Percentiles rank a stretch among this genome's conserved stretches.
These are phyloP conservation scores for Alca torda DNA, from an alignment of 2,797 vertebrate species.

Conservation along the genomic window DNA sequence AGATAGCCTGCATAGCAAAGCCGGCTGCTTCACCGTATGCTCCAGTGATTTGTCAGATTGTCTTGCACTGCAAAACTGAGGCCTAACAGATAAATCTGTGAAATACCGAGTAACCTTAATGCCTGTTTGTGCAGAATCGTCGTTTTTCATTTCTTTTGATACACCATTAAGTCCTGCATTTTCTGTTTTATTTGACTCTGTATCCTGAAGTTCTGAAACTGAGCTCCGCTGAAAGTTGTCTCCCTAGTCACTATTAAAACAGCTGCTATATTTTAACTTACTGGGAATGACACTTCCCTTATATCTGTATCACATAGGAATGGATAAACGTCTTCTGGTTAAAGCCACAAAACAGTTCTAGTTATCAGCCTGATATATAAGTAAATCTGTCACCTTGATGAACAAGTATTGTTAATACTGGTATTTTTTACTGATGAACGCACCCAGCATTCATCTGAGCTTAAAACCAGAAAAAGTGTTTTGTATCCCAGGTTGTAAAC, in stretches of 20 bases:
- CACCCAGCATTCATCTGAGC: neutral
- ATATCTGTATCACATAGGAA: fast-evolving
- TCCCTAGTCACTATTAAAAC: neutral
- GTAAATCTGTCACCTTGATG: neutral
- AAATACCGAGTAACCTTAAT: neutral
- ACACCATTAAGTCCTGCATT: neutral
- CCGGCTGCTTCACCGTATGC: neutral
- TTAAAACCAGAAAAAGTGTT: neutral
- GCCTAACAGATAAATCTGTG: neutral
- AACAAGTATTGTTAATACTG: neutral
- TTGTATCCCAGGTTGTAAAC: neutral
- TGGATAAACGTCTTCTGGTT: neutral
- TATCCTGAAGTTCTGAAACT: neutral
- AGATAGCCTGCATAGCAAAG: neutral
- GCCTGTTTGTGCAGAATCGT: neutral
- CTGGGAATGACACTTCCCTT: neutral
- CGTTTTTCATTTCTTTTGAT: neutral
- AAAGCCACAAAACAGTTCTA: neutral
- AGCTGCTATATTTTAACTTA: neutral
- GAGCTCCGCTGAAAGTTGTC: neutral
- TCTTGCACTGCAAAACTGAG: neutral
- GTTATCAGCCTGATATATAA: neutral
- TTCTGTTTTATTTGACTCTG: neutral
- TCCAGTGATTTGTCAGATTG: neutral
- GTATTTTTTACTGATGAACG: neutral